A percentile compares a stretch with the other conserved stretches of the same genome.
These are phyloP conservation scores for Meloidogyne floridensis DNA, from an alignment of 1,140 invertebrate genomes.

Conservation along the genomic window DNA sequence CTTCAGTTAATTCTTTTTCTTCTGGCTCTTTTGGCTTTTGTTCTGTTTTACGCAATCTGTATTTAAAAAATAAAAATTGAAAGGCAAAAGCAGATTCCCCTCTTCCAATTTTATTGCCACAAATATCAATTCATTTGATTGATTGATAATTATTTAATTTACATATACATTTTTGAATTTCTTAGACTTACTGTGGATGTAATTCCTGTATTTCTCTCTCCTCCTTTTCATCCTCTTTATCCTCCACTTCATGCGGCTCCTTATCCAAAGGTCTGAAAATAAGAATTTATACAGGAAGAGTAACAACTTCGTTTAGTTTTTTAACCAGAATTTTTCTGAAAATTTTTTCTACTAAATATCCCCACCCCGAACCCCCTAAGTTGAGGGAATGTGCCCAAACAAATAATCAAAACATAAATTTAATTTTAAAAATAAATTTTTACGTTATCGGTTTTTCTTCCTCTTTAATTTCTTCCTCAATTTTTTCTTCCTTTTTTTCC, in stretches of 20 bases:
- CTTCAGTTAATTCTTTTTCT: slow-evolving; percentile 48
- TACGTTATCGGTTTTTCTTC: background rate
- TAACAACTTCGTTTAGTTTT: no score
- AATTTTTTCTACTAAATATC: no score
- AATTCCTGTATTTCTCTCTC: slow-evolving; percentile 3
- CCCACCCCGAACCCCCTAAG: no score
- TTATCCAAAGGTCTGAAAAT: background rate
- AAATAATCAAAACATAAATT: background rate
- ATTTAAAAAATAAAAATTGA: slow-evolving; percentile 10
- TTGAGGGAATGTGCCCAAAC: no score
- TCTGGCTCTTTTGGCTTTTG: slow-evolving; percentile 47
- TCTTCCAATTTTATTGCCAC: no score
- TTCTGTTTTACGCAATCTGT: slow-evolving; percentile 18
- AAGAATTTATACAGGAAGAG: no score
- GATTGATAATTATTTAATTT: no score
- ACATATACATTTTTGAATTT: no score
- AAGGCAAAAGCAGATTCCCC: background rate
- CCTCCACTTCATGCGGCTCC: slow-evolving; percentile 14
- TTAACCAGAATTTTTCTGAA: no score
- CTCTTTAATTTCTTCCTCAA: background rate
- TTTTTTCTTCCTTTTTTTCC: slow-evolving; percentile 8
- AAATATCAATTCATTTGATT: no score
- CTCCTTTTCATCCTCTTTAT: slow-evolving; percentile 30
- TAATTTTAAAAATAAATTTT: background rate
- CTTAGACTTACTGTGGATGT: slow-evolving; percentile 3